phyloP scores from a whole-genome alignment of 2,888 invertebrate genomes.

The Coenonympha arcania region DNA sequence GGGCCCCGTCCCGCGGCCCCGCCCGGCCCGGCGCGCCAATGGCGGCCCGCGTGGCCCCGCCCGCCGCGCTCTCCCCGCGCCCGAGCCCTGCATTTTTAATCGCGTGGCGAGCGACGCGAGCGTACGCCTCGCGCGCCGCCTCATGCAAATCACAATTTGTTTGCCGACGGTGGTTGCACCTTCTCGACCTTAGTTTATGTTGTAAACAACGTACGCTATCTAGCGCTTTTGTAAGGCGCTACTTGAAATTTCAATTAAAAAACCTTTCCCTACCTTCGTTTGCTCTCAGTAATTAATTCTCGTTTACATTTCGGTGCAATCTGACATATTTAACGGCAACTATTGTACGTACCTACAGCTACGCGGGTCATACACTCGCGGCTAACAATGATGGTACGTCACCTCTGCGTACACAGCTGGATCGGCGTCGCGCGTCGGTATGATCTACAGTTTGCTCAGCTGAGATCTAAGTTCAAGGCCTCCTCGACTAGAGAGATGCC shows the following conservation, averaged over 20 bases:
- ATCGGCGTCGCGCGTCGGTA: slow-evolving; percentile 12
- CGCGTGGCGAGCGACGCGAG: slow-evolving; percentile 62
- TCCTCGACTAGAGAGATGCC: slow-evolving; percentile 24
- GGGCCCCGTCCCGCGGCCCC: slow-evolving; percentile 30
- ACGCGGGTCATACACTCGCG: not conserved
- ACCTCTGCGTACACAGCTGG: slow-evolving; percentile 11
- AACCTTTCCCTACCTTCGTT: slow-evolving; percentile 17
- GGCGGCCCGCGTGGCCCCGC: slow-evolving; percentile 41
- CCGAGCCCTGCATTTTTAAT: slow-evolving; percentile 70
- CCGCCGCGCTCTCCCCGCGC: slow-evolving; percentile 62
- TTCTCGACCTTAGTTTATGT: slow-evolving; percentile 55
- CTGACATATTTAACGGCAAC: not conserved
- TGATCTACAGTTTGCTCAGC: slow-evolving; percentile 30
- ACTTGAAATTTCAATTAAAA: slow-evolving; percentile 28
- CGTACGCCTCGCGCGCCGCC: slow-evolving; percentile 54
- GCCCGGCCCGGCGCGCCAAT: slow-evolving; percentile 42
- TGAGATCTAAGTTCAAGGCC: slow-evolving; percentile 60
- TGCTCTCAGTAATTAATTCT: slow-evolving; percentile 17
- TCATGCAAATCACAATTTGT: slow-evolving; percentile 70
- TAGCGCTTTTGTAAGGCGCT: slow-evolving; percentile 25
- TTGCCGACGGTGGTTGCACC: slow-evolving; percentile 66
- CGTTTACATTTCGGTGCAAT: slow-evolving; percentile 6
- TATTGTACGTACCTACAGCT: not conserved
- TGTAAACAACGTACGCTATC: slow-evolving; percentile 44
- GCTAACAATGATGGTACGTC: not conserved